These are phyloP conservation scores for Leucophora obtusa DNA, from an alignment of 2,888 invertebrate species.

Conservation along the genomic window DNA sequence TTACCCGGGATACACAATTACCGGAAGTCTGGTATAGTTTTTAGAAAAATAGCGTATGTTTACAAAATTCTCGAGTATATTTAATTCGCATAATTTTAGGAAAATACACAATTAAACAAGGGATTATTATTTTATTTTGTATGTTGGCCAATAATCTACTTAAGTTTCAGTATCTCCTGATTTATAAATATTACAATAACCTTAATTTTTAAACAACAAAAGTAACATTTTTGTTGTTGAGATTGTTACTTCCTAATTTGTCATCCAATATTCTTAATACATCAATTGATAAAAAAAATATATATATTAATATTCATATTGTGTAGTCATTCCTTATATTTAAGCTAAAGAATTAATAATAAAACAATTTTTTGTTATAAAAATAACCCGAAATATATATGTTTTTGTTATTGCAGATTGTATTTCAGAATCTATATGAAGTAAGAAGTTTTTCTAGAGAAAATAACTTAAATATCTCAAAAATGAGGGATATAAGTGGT, in stretches of 20 bases:
- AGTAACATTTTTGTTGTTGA: slow-evolving; percentile 53
- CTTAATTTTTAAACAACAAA: slow-evolving; percentile 49
- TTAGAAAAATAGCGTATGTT: too few species aligned
- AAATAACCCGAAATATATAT: neutral
- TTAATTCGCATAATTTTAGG: too few species aligned
- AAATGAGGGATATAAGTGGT: slow-evolving; percentile 58
- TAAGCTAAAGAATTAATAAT: slow-evolving; percentile 35
- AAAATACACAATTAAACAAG: too few species aligned
- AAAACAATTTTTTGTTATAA: slow-evolving; percentile 21
- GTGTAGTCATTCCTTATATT: slow-evolving; percentile 48
- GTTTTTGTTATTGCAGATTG: slow-evolving; percentile 21
- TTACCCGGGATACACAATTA: too few species aligned
- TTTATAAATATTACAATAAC: slow-evolving; percentile 21
- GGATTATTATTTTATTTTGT: too few species aligned
- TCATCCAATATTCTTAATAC: slow-evolving; percentile 57
- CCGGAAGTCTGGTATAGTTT: slow-evolving; percentile 30
- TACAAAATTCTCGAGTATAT: too few species aligned
- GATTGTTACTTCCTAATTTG: slow-evolving; percentile 69
- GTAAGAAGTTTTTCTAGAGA: slow-evolving; percentile 9
- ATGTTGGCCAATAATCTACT: too few species aligned
- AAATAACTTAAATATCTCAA: slow-evolving; percentile 16
- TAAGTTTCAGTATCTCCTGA: neutral
- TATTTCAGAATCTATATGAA: neutral
- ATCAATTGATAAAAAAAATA: neutral
- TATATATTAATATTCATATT: slow-evolving; percentile 50